A percentile compares a stretch with the other conserved stretches of the same genome.
These are phyloP conservation scores for Rhadinocentrus ornatus DNA, from an alignment of 2,797 vertebrate genomes.

Conservation along the genomic window DNA sequence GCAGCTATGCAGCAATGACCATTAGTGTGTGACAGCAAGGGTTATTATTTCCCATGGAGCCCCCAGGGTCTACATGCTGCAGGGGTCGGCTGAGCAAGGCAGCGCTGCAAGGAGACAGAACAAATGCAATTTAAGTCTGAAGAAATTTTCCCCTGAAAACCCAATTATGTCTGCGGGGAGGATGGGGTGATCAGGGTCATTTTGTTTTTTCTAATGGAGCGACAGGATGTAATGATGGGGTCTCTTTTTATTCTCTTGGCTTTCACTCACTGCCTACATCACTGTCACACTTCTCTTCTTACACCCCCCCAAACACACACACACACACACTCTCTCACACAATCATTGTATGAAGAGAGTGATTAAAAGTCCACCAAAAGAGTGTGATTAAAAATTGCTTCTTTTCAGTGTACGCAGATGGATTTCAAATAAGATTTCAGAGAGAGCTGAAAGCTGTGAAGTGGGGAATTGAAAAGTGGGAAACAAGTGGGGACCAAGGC, in stretches of 20 bases:
- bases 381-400: slow-evolving; percentile 62
- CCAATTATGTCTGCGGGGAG: slow-evolving; percentile 63
- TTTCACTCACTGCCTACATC: slow-evolving; percentile 66
- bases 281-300: slow-evolving; percentile 35
- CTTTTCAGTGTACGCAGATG: slow-evolving; percentile 45
- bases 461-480: slow-evolving; percentile 35
- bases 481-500: slow-evolving; percentile 17
- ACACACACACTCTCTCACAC: background rate
- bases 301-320: no score
- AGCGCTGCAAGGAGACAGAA: slow-evolving; percentile 39
- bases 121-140: slow-evolving; percentile 68
- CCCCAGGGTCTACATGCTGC: slow-evolving; percentile 17
- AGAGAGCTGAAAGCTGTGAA: slow-evolving; percentile 35
- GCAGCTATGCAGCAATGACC: slow-evolving; percentile 49
- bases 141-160: slow-evolving; percentile 67
- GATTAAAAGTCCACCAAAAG: slow-evolving; percentile 57
- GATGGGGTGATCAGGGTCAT: slow-evolving; percentile 65
- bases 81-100: slow-evolving; percentile 43
- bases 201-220: slow-evolving; percentile 68
- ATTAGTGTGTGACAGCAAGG: slow-evolving; percentile 63
- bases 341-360: slow-evolving; percentile 22
- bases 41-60: slow-evolving; percentile 57
- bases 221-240: slow-evolving; percentile 61
- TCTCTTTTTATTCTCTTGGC: slow-evolving; percentile 66
- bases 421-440: slow-evolving; percentile 54